phyloP scores from a whole-genome alignment of 92 coral and sea anemone genomes.

The Porites divaricata region DNA sequence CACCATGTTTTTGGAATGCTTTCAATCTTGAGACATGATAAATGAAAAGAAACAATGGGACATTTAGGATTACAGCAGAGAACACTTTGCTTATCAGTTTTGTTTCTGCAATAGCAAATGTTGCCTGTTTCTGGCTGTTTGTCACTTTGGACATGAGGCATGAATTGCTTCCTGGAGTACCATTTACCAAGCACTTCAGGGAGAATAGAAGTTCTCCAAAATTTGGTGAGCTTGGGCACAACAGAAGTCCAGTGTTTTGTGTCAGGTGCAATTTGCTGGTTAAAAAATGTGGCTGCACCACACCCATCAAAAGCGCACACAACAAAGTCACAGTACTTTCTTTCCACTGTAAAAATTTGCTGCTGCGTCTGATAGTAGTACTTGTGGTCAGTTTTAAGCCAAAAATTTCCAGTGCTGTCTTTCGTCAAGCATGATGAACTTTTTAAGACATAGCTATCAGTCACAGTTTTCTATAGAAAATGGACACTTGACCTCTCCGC shows the following conservation, averaged over 20 bases:
- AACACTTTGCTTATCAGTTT: slow-evolving; percentile 48
- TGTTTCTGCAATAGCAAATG: slow-evolving; percentile 69
- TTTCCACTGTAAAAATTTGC: no score
- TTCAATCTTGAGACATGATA: slow-evolving; percentile 58
- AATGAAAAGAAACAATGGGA: slow-evolving; percentile 64
- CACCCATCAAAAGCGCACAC: no score
- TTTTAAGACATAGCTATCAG: slow-evolving; percentile 52
- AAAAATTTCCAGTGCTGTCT: no score
- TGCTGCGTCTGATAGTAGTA: no score
- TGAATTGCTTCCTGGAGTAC: slow-evolving; percentile 61
- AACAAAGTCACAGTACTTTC: no score
- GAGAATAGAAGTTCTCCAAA: slow-evolving; percentile 59
- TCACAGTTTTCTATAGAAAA: slow-evolving; percentile 37
- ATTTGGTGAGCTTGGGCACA: slow-evolving; percentile 46
- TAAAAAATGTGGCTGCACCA: no score
- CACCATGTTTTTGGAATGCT: slow-evolving; percentile 65
- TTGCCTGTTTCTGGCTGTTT: slow-evolving; percentile 29
- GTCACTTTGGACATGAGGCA: slow-evolving; percentile 20
- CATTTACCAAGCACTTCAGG: slow-evolving; percentile 67
- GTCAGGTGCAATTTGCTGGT: no score
- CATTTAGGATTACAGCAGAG: slow-evolving; percentile 62
- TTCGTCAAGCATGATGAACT: slow-evolving; percentile 39
- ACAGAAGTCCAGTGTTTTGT: slow-evolving; percentile 48
- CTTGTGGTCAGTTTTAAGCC: no score
- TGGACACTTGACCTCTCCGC: slow-evolving; percentile 72